Evolutionary conservation across 2,113 vertebrate species (phyloP).

Genomic region (Eidolon helvum): DNA sequence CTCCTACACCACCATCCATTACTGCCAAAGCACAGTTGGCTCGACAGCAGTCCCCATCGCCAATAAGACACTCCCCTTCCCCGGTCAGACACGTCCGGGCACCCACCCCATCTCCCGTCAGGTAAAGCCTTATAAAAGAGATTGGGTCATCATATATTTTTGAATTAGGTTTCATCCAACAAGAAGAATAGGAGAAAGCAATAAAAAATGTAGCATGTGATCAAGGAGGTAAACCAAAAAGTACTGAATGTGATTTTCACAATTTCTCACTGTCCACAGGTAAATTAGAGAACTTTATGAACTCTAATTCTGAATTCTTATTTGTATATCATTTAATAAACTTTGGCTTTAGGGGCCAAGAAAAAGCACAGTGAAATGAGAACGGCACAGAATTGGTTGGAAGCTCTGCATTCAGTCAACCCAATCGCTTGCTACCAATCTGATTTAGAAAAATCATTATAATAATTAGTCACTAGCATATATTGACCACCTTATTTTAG

Average conservation of each 20-base stretch:
- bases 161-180: background rate
- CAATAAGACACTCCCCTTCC: slow-evolving; percentile 95
- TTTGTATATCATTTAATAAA: background rate
- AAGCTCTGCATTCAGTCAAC: background rate
- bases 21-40: slow-evolving; percentile 88
- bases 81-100: slow-evolving; percentile 96
- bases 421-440: background rate
- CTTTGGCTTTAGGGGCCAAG: background rate
- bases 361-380: background rate
- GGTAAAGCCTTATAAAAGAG: slow-evolving; percentile 82
- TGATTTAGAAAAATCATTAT: background rate
- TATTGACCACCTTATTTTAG: background rate
- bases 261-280: background rate
- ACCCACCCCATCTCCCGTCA: slow-evolving; percentile 93
- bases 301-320: background rate
- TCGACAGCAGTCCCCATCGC: slow-evolving; percentile 96
- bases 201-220: background rate
- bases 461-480: background rate
- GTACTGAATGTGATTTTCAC: background rate
- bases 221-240: background rate
- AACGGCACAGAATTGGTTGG: background rate
- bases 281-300: background rate
- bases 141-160: background rate
- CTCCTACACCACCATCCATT: slow-evolving; percentile 90
- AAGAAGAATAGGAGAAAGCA: background rate